phyloP scores from a whole-genome alignment of 2,888 invertebrate species.

The Dastarcus helophoroides region DNA sequence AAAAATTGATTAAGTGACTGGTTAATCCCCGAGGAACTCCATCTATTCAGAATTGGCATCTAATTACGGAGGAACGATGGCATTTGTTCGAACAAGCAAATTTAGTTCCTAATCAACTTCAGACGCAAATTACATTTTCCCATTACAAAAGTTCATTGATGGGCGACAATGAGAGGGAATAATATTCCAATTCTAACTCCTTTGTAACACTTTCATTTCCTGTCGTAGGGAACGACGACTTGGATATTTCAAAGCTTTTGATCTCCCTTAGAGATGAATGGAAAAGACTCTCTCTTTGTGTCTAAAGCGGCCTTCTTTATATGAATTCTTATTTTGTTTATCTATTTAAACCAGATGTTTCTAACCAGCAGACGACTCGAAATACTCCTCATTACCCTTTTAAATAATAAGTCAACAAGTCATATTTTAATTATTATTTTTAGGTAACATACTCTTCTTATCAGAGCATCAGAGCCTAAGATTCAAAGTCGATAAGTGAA shows the following conservation, averaged over 20 bases:
- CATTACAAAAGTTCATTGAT: slow-evolving; percentile 27
- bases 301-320: slow-evolving; percentile 19
- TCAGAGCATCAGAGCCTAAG: too few species aligned
- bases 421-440: too few species aligned
- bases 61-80: neutral
- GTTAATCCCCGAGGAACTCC: too few species aligned
- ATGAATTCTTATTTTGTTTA: slow-evolving; percentile 24
- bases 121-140: slow-evolving; percentile 29
- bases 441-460: too few species aligned
- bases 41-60: slow-evolving; percentile 1
- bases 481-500: too few species aligned
- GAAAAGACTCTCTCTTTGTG: slow-evolving; percentile 17
- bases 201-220: slow-evolving; percentile 32
- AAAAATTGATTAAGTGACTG: too few species aligned
- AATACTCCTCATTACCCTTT: too few species aligned
- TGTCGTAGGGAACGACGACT: slow-evolving; percentile 18
- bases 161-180: slow-evolving; percentile 16
- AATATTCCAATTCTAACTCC: slow-evolving; percentile 27
- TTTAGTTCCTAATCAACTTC: slow-evolving; percentile 1
- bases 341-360: slow-evolving; percentile 22
- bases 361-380: slow-evolving; percentile 10
- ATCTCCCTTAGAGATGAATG: slow-evolving; percentile 22
- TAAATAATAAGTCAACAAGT: too few species aligned
- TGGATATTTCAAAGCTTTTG: slow-evolving; percentile 23
- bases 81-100: neutral